Evolutionary conservation across 2,113 vertebrate species (phyloP), one percentile per base, ranked within the genome.

Genomic region (Chinchilla lanigera): DNA sequence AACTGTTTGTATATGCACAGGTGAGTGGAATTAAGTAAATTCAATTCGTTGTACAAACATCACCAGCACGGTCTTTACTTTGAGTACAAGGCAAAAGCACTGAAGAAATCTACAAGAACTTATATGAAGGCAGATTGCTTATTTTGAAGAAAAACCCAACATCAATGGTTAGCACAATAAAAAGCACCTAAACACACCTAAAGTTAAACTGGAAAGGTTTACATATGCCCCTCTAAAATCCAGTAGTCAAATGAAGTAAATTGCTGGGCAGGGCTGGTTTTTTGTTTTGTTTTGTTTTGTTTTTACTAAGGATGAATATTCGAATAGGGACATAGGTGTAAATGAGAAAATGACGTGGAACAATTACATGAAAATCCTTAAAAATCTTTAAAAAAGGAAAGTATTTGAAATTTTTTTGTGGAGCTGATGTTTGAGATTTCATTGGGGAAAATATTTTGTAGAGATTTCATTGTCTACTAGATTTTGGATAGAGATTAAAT

Each of bases 401-500:
- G 20, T n/a, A 17, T 38, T 69, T n/a, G n/a, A n/a, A n/a, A n/a
- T n/a, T n/a, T 7, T 16, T 69, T n/a, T 69, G 69, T 97, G 90
- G 54, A 96, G 95, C 65, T 85, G 88, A 90, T 95, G 38, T 85
- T 77, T 92, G 92, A 83, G 24, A 90, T 71, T 84, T 97, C 94
- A 86, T 38, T 71, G 44, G 87, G 88, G 63, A 54, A 90, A 94
- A 90, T 28, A 80, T 95, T 97, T 82, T 96, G 82, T 94, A 91
- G 86, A 86, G 77, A 63, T 96, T 96, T 96, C 93, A 97, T 96
- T 97, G 97, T 97, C 88, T 54, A 86, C 82, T 63, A 30, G 88
- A 24, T 93, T 96, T 97, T 94, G 71, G 93, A 85, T 17, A 5
- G 87, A 78, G 75, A 96, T 97, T 97, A 96, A 97, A 93, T 96